Conservation (phyloP, 2,113 vertebrate genomes). For the Alethe castanea region DNA sequence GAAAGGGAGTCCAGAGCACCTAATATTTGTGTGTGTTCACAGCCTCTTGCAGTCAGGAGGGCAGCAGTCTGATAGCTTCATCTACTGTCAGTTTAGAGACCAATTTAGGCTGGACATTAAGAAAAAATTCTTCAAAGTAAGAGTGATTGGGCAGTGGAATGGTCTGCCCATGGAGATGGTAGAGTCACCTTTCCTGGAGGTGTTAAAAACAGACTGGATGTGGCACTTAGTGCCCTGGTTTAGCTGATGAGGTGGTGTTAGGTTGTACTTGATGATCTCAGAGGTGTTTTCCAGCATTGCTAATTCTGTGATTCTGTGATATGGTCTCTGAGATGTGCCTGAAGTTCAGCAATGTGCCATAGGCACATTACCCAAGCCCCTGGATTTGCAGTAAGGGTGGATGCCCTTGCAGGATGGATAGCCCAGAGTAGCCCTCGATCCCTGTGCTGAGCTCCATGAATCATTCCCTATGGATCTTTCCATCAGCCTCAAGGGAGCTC, state of each 20-base stretch:
- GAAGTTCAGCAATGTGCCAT: not conserved
- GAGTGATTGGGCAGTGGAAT: not conserved
- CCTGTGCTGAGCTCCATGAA: not conserved
- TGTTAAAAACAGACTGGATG: not conserved
- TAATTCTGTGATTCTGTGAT: not conserved
- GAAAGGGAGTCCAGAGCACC: not conserved
- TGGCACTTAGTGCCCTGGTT: not conserved
- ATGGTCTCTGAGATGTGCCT: not conserved
- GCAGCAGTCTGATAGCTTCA: not conserved
- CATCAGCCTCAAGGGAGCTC: not conserved
- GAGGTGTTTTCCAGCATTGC: not conserved
- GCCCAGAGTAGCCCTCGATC: not conserved
- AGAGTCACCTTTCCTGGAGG: not conserved
- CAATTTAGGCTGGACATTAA: not conserved
- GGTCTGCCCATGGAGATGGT: not conserved
- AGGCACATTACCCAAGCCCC: fast-evolving
- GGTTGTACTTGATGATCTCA: not conserved
- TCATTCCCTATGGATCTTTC: not conserved
- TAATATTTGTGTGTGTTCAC: not conserved
- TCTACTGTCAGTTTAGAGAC: not conserved
- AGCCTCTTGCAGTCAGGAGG: not conserved
- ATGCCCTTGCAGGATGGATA: not conserved
- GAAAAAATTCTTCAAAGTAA: not conserved
- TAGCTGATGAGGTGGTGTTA: not conserved
- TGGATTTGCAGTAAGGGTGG: not conserved